phyloP scores from a whole-genome alignment of 2,888 invertebrate genomes.

The Thysanoteuthis rhombus region DNA sequence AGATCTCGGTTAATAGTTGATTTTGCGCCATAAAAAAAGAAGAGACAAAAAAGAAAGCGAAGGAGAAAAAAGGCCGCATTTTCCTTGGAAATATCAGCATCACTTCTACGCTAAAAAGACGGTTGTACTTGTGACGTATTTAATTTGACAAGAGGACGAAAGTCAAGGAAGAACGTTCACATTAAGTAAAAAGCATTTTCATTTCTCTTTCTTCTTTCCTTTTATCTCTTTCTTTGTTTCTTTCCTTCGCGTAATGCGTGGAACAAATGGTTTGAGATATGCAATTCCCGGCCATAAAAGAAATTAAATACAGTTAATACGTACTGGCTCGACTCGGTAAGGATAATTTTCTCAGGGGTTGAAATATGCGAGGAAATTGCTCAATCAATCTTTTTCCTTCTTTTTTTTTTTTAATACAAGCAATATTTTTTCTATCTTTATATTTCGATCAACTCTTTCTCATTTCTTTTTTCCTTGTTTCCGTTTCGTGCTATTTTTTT shows the following conservation, averaged over 20 bases:
- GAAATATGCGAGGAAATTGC: too few species aligned
- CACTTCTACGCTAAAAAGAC: neutral
- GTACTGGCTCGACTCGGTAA: too few species aligned
- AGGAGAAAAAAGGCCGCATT: neutral
- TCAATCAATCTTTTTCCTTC: too few species aligned
- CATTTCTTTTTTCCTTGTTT: too few species aligned
- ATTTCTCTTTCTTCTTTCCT: neutral
- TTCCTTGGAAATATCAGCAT: neutral
- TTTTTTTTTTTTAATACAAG: too few species aligned
- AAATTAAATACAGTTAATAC: too few species aligned
- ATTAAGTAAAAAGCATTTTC: neutral
- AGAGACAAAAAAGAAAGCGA: neutral
- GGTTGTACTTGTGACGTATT: neutral
- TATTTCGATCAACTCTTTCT: too few species aligned
- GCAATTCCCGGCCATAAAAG: neutral
- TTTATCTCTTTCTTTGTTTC: neutral
- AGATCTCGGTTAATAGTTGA: neutral
- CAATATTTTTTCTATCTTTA: too few species aligned
- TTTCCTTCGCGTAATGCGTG: neutral
- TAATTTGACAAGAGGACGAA: neutral
- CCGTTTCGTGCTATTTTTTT: too few species aligned
- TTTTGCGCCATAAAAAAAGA: neutral
- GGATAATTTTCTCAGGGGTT: too few species aligned
- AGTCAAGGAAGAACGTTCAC: neutral
- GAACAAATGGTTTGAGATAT: neutral